Evolutionary conservation across 2,113 vertebrate genomes (phyloP).

Genomic region (Lucifuga dentata): DNA sequence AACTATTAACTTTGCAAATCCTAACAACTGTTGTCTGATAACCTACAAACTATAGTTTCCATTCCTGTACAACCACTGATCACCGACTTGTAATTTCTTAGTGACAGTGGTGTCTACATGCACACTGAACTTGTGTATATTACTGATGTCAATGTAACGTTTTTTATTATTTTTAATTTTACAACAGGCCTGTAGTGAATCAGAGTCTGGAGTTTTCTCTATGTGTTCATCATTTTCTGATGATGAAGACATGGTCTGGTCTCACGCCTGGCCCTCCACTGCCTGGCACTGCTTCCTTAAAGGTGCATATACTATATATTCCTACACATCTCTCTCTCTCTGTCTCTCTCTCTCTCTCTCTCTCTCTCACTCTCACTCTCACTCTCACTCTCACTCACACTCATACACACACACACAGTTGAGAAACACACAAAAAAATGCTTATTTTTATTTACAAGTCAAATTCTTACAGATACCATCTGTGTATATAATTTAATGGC

Average conservation of each 20-base stretch:
- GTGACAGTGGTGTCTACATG: neutral
- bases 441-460: neutral
- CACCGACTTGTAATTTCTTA: neutral
- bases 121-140: neutral
- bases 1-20: conserved; percentile 32
- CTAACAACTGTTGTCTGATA: neutral
- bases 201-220: conserved; percentile 96
- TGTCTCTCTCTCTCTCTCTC: too few relatives aligned
- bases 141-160: conserved; percentile 5
- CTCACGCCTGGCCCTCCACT: conserved; percentile 96
- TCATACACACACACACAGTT: neutral
- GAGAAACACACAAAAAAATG: neutral
- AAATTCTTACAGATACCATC: too few relatives aligned
- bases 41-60: neutral
- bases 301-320: conserved; percentile 81
- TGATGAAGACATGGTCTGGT: conserved; percentile 98
- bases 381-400: too few relatives aligned
- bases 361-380: too few relatives aligned
- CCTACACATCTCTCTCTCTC: too few relatives aligned
- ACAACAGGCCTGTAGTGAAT: conserved; percentile 92
- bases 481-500: too few relatives aligned
- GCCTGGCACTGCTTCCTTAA: conserved; percentile 98
- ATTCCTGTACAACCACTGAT: neutral
- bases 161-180: neutral
- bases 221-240: conserved; percentile 98